These are phyloP conservation scores for Oreochromis tanganicae DNA, from an alignment of 2,113 vertebrate species.

Conservation along the genomic window DNA sequence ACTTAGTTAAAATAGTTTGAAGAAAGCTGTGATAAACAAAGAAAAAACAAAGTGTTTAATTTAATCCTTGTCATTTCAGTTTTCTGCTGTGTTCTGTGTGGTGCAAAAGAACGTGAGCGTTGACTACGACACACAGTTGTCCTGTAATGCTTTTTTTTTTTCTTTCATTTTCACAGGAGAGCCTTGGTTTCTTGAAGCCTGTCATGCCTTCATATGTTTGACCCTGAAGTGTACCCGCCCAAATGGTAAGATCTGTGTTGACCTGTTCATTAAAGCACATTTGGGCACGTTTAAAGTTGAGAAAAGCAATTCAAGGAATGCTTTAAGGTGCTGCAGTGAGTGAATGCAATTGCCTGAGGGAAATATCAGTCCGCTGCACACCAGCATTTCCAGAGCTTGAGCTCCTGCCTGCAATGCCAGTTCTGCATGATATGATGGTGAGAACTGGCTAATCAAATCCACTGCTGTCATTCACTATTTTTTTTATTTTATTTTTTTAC, in stretches of 20 bases:
- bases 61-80: not conserved
- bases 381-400: constrained; percentile 46
- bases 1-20: not conserved
- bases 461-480: constrained; percentile 37
- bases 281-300: constrained; percentile 53
- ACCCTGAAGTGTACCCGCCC: not conserved
- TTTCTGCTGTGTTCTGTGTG: not conserved
- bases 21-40: not conserved
- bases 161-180: constrained; percentile 19
- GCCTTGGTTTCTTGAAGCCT: not conserved
- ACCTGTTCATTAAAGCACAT: constrained; percentile 59
- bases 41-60: not conserved
- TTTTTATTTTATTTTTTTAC: constrained; percentile 28
- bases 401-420: constrained; percentile 32
- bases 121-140: not conserved
- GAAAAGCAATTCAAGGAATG: constrained; percentile 58
- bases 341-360: constrained; percentile 53
- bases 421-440: constrained; percentile 23
- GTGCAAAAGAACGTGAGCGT: not conserved
- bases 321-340: constrained; percentile 46
- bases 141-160: not conserved
- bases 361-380: constrained; percentile 25
- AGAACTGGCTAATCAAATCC: constrained; percentile 36
- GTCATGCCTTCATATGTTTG: constrained; percentile 4
- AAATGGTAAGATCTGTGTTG: constrained; percentile 61